Evolutionary conservation across 2,888 invertebrate species (phyloP).

Genomic region (Nudaria mundana): DNA sequence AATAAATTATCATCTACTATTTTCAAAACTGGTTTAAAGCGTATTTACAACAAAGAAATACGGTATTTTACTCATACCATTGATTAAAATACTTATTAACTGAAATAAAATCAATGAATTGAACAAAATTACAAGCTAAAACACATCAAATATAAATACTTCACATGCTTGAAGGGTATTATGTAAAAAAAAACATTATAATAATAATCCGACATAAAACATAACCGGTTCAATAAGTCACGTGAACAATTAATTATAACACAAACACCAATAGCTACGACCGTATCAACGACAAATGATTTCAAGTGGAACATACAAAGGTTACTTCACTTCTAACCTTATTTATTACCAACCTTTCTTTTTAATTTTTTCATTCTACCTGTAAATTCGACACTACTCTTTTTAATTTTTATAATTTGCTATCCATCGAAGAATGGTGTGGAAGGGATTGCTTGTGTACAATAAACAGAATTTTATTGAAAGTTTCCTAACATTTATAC

Average conservation of each 20-base stretch:
- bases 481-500: too few relatives aligned
- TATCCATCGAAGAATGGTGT: too few relatives aligned
- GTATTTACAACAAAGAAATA: slow-evolving; percentile 10
- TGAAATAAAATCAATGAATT: slow-evolving; percentile 10
- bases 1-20: slow-evolving; percentile 45
- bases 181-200: not conserved
- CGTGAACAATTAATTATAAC: too few relatives aligned
- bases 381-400: too few relatives aligned
- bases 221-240: too few relatives aligned
- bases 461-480: too few relatives aligned
- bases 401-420: too few relatives aligned
- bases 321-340: too few relatives aligned
- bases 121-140: slow-evolving; percentile 23
- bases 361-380: too few relatives aligned
- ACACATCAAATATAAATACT: slow-evolving; percentile 10
- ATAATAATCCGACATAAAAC: not conserved
- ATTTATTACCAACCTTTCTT: too few relatives aligned
- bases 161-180: slow-evolving; percentile 14
- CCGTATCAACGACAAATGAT: slow-evolving; percentile 15
- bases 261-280: slow-evolving; percentile 59
- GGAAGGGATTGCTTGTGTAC: too few relatives aligned
- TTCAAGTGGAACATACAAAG: too few relatives aligned
- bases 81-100: not conserved
- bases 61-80: slow-evolving; percentile 19
- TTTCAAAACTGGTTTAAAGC: slow-evolving; percentile 21